Base-by-base conservation (phyloP, 2,888 invertebrate species). In the Nomada ferruginata region DNA sequence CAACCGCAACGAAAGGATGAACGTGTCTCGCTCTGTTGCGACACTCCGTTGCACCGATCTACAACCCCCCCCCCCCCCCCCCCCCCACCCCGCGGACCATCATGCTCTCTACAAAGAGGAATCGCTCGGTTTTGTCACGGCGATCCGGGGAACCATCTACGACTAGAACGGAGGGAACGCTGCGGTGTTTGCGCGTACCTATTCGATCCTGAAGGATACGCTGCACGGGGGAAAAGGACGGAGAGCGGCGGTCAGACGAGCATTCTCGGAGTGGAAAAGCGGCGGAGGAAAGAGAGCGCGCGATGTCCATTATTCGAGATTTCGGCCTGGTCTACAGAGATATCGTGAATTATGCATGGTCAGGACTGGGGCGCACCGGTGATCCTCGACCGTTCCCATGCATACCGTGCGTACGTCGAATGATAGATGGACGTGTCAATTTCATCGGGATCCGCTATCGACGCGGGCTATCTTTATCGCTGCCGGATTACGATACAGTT, bases 261-360 rank as follows among this genome's bases (percentile, higher is more conserved):
- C 44, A n/a, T 36, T 36, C 36, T 36, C 5, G 36, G 23, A 36
- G 36, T 57, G 84, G 75, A 82, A 84, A 85, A 79, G 80, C 57
- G 55, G 50, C 10, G 13, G 60, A 69, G 81, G 50, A 76, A 73
- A 86, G 65, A 65, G 65, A 66, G 61, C n/a, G 11, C n/a, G 11
- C 26, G 44, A 15, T 36, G 23, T 52, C 36, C 91, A 90, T 91
- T 92, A 92, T 92, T 92, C 91, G 91, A 90, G 89, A 91, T 92
- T 92, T 90, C 85, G 90, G 89, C 85, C 89, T 91, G 92, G 85
- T 85, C 88, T 83, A 84, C 84, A 75, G 86, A 91, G 92, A 92
- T 92, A 92, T 87, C 89, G 90, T 92, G 91, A 92, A 92, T 92
- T 92, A 92, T 92, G 92, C 92, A 91, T 91, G 91, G 90, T 88